Percentiles rank a stretch among this genome's conserved stretches.
Evolutionary conservation across 2,113 vertebrate genomes (phyloP).

Genomic region (Periophthalmus modestus): DNA sequence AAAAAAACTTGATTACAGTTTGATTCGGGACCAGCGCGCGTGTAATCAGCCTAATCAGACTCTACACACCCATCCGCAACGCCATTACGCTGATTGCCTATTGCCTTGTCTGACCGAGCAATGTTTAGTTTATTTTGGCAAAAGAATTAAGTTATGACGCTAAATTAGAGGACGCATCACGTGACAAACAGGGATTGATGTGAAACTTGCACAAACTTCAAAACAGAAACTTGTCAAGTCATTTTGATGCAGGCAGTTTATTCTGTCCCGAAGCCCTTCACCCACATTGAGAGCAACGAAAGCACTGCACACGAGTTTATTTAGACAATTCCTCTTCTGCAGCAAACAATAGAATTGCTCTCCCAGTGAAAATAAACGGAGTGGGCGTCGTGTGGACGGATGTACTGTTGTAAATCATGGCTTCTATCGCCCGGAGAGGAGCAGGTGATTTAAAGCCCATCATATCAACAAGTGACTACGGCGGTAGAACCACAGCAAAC

Average conservation of each 20-base stretch:
- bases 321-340: neutral
- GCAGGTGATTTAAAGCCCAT: slow-evolving; percentile 27
- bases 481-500: neutral
- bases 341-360: neutral
- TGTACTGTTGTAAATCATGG: neutral
- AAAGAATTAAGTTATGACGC: neutral
- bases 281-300: neutral
- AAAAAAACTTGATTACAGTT: slow-evolving; percentile 54
- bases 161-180: neutral
- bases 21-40: slow-evolving; percentile 37
- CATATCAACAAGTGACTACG: slow-evolving; percentile 64
- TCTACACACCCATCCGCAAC: slow-evolving; percentile 57
- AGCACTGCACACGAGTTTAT: neutral
- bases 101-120: slow-evolving; percentile 29
- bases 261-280: neutral
- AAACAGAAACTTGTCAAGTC: neutral
- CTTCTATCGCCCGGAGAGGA: neutral
- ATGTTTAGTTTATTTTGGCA: neutral
- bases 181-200: neutral
- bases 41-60: slow-evolving; percentile 59
- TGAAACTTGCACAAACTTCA: neutral
- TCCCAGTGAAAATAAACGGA: neutral
- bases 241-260: neutral
- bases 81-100: slow-evolving; percentile 57
- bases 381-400: slow-evolving; percentile 3